Evolutionary conservation across 2,797 vertebrate species (phyloP).

Genomic region (Trachurus trachurus): DNA sequence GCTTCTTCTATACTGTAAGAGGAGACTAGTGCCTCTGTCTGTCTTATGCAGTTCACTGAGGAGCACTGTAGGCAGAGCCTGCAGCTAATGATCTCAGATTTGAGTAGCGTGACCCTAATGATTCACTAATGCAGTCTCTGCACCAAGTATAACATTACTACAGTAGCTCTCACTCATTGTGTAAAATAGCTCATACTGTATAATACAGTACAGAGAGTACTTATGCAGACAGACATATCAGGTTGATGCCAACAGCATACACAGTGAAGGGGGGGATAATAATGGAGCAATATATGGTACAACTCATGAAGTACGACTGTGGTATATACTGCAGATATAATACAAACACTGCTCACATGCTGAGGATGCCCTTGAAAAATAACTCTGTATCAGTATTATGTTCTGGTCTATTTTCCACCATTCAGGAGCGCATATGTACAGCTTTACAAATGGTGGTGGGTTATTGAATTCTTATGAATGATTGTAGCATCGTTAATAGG

Average conservation of each 20-base stretch:
- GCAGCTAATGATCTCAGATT: conserved; percentile 67
- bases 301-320: neutral
- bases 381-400: neutral
- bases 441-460: neutral
- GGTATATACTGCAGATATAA: neutral
- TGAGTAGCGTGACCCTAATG: conserved; percentile 66
- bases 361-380: neutral
- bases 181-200: conserved; percentile 52
- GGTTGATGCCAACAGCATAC: conserved; percentile 25
- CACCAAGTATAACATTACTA: conserved; percentile 64
- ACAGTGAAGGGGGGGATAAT: neutral
- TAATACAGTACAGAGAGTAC: conserved; percentile 50
- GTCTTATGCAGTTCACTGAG: conserved; percentile 31
- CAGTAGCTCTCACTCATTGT: conserved; percentile 49
- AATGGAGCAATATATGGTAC: neutral
- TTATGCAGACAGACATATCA: conserved; percentile 56
- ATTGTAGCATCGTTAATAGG: neutral
- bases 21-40: conserved; percentile 10
- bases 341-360: neutral
- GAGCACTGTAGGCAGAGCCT: conserved; percentile 48
- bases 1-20: neutral
- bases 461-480: neutral
- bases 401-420: neutral
- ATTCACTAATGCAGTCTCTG: conserved; percentile 69
- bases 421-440: neutral